phyloP scores from a whole-genome alignment of 1,140 invertebrate genomes.

The Protaetia brevitarsis region DNA sequence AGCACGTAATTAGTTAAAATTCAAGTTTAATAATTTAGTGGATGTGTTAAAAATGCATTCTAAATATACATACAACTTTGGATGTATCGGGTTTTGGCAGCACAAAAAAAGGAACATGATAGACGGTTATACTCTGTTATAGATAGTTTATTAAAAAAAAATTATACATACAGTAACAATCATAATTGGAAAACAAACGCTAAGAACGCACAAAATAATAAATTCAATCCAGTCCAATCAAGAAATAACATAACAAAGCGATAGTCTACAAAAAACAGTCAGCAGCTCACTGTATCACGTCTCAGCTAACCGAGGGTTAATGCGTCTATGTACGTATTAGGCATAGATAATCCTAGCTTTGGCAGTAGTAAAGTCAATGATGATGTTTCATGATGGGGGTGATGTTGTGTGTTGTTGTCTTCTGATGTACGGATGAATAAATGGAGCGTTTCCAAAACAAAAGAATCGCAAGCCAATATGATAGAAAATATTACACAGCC shows the following conservation, averaged over 20 bases:
- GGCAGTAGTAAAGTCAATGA: not conserved
- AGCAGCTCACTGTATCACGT: not conserved
- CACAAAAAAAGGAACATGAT: conserved; percentile 10
- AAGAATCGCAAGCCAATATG: not conserved
- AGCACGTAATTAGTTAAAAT: too few relatives aligned
- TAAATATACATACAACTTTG: not conserved
- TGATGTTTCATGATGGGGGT: not conserved
- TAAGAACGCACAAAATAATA: conserved; percentile 5
- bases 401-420: not conserved
- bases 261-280: conserved; percentile 1
- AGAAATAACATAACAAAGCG: conserved; percentile 14
- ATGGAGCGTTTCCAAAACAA: not conserved
- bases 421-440: not conserved
- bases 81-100: not conserved
- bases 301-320: not conserved
- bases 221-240: conserved; percentile 10
- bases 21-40: too few relatives aligned
- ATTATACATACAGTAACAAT: conserved; percentile 11
- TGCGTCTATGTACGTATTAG: conserved; percentile 1
- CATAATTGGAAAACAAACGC: not conserved
- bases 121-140: not conserved
- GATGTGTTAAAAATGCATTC: not conserved
- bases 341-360: not conserved
- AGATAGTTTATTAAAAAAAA: conserved; percentile 11
- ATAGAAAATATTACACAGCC: conserved; percentile 8